phyloP scores from a whole-genome alignment of 2,888 invertebrate species.

The Dryocosmus kuriphilus region DNA sequence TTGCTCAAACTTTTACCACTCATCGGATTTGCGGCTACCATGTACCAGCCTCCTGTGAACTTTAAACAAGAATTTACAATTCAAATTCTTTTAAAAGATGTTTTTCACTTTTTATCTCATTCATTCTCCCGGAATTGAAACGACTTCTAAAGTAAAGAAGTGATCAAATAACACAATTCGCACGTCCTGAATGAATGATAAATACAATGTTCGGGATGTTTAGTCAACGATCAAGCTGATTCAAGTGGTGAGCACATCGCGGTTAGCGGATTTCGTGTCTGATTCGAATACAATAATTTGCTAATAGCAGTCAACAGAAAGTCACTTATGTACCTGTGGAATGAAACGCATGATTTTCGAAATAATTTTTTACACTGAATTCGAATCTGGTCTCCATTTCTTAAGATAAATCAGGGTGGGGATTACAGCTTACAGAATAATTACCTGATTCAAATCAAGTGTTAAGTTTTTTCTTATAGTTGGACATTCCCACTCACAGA shows the following conservation, averaged over 20 bases:
- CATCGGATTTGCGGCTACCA: neutral
- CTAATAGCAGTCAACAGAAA: too few species aligned
- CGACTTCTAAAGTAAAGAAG: slow-evolving; percentile 4
- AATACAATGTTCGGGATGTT: slow-evolving; percentile 53
- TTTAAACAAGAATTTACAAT: neutral
- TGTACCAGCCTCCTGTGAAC: neutral
- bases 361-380: too few species aligned
- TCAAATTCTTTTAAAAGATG: too few species aligned
- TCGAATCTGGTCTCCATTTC: too few species aligned
- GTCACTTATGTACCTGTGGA: too few species aligned
- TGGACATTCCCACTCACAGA: slow-evolving; percentile 49
- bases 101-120: neutral
- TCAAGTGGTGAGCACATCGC: neutral
- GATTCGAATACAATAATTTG: slow-evolving; percentile 11
- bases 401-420: too few species aligned
- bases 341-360: too few species aligned
- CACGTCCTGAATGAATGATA: slow-evolving; percentile 19
- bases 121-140: neutral
- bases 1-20: neutral
- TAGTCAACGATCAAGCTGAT: slow-evolving; percentile 45
- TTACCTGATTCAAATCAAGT: slow-evolving; percentile 55
- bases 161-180: slow-evolving; percentile 13
- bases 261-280: slow-evolving; percentile 15
- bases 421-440: too few species aligned
- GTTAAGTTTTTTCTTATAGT: slow-evolving; percentile 48